Percentiles rank a stretch among this genome's conserved stretches.
phyloP scores from a whole-genome alignment of 2,797 vertebrate genomes.

The Botia almorhae region DNA sequence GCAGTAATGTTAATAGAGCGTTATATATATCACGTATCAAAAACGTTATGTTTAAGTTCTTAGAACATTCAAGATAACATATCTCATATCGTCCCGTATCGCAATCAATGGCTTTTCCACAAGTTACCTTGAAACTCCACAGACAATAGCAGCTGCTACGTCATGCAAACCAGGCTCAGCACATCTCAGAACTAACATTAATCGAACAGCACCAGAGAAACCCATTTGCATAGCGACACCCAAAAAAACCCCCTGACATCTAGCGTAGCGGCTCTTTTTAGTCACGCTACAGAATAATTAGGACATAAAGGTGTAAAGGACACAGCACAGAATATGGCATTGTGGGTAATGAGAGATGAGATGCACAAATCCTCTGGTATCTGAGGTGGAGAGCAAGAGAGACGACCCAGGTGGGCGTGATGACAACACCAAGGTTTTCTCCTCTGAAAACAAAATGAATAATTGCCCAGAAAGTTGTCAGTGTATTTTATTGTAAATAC shows the following conservation, averaged over 20 bases:
- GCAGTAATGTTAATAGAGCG: too few species aligned
- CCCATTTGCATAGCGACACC: conserved; percentile 8
- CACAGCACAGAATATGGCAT: background rate
- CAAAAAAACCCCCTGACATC: conserved; percentile 1
- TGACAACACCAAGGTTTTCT: background rate
- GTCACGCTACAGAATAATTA: conserved; percentile 5
- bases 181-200: conserved; percentile 21
- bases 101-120: background rate
- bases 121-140: background rate
- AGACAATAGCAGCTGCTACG: conserved; percentile 22
- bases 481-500: background rate
- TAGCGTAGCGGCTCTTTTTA: background rate
- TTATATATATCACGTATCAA: too few species aligned
- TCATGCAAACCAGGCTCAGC: conserved; percentile 12
- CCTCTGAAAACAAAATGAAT: background rate
- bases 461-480: background rate
- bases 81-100: background rate
- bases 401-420: conserved; percentile 20
- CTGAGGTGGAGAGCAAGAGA: conserved; percentile 1
- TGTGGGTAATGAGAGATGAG: conserved; percentile 8
- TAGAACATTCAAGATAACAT: too few species aligned
- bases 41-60: too few species aligned
- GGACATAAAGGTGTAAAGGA: conserved; percentile 24
- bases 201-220: conserved; percentile 1
- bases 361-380: conserved; percentile 1